Evolutionary conservation across 1,140 invertebrate genomes (phyloP).

Genomic region (Panonychus citri): DNA sequence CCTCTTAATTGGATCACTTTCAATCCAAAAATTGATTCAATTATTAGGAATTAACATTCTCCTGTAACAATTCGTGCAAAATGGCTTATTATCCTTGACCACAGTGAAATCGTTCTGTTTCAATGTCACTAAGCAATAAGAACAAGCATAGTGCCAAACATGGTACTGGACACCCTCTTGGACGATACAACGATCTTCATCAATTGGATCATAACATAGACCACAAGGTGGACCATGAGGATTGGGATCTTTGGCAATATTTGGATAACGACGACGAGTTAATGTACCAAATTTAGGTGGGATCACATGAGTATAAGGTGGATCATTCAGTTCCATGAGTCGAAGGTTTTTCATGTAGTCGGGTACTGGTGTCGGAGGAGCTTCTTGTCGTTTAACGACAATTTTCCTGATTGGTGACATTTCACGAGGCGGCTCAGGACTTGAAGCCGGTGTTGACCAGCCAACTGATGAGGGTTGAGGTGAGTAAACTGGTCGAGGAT

Average conservation of each 20-base stretch:
- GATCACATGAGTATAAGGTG: not conserved
- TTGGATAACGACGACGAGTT: not conserved
- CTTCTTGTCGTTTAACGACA: not conserved
- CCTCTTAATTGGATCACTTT: no score
- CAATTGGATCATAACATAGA: conserved; percentile 1
- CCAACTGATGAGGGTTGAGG: not conserved
- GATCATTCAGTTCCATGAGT: not conserved
- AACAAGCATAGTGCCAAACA: conserved; percentile 5
- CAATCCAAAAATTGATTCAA: no score
- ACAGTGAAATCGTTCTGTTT: conserved; percentile 1
- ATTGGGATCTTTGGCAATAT: not conserved
- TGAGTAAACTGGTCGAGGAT: not conserved
- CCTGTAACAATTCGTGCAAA: conserved; percentile 4
- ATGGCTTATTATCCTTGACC: conserved; percentile 1
- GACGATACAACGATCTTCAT: conserved; percentile 1
- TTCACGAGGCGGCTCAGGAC: not conserved
- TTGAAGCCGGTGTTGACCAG: not conserved
- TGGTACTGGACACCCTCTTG: not conserved
- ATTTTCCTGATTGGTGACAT: not conserved
- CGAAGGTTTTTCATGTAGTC: not conserved
- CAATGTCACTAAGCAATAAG: not conserved
- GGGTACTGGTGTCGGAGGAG: not conserved
- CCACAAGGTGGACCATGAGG: not conserved
- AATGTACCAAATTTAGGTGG: conserved; percentile 1
- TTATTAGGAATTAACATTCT: not conserved